Evolutionary conservation across 2,888 invertebrate genomes (phyloP).

Genomic region (Drosophila vallismaia): DNA sequence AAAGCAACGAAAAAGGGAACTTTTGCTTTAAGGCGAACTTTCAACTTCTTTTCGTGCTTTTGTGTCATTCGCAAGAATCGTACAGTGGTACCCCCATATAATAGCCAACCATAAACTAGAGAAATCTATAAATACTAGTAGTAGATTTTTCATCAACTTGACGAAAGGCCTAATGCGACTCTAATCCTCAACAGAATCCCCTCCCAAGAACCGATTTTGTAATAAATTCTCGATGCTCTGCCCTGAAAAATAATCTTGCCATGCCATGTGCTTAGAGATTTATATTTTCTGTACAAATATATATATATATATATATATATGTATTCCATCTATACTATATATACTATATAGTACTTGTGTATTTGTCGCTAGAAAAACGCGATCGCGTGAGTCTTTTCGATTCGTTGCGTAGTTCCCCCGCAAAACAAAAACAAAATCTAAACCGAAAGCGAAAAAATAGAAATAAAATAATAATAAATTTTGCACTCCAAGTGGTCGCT

Average conservation of each 20-base stretch:
- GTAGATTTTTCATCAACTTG: neutral
- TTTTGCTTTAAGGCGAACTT: constrained; percentile 33
- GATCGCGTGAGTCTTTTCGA: constrained; percentile 68
- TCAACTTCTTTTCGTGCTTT: constrained; percentile 16
- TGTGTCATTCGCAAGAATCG: constrained; percentile 28
- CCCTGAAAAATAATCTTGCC: constrained; percentile 11
- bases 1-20: constrained; percentile 6
- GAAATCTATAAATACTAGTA: constrained; percentile 11
- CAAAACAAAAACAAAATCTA: constrained; percentile 24
- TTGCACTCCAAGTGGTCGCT: constrained; percentile 35
- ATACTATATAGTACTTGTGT: neutral
- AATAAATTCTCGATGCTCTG: constrained; percentile 27
- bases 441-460: neutral
- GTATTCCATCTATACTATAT: neutral
- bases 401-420: constrained; percentile 41
- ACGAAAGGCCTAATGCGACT: constrained; percentile 25
- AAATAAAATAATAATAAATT: constrained; percentile 12
- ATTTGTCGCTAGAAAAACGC: constrained; percentile 43
- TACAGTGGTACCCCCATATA: constrained; percentile 47
- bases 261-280: constrained; percentile 15
- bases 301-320: constrained; percentile 8
- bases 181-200: neutral
- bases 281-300: constrained; percentile 37
- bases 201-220: constrained; percentile 24
- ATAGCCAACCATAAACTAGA: constrained; percentile 3